These are phyloP conservation scores for Antedon bifida DNA, from an alignment of 35 echinoderm and acorn worm genomes.

Conservation along the genomic window DNA sequence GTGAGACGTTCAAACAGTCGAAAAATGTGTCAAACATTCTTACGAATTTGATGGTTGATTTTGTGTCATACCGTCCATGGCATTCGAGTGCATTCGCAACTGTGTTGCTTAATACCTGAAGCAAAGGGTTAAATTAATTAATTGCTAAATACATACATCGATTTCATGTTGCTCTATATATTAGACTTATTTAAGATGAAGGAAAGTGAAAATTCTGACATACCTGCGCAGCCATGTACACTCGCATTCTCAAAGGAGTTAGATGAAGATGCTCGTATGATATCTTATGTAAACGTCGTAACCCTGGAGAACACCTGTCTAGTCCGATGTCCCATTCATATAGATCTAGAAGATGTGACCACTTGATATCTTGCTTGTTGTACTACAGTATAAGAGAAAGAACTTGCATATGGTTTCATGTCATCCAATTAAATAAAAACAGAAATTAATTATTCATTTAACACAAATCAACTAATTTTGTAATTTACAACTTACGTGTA, in stretches of 20 bases:
- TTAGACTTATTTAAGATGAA: too few relatives aligned
- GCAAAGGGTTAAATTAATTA: too few relatives aligned
- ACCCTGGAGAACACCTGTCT: not conserved
- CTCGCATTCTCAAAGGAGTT: conserved; percentile 19
- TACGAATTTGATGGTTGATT: conserved; percentile 43
- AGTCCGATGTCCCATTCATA: conserved; percentile 8
- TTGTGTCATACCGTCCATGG: not conserved
- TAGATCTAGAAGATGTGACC: conserved; percentile 12
- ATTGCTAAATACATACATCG: too few relatives aligned
- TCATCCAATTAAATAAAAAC: too few relatives aligned
- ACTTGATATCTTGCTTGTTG: not conserved
- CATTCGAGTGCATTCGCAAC: conserved; percentile 35
- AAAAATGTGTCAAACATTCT: conserved; percentile 48
- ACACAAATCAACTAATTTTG: too few relatives aligned
- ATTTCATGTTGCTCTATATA: too few relatives aligned
- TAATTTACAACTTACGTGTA: conserved; percentile 6
- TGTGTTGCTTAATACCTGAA: conserved; percentile 32
- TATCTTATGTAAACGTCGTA: conserved; percentile 12
- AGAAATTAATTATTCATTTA: too few relatives aligned
- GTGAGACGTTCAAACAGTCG: conserved; percentile 51
- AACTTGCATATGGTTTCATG: too few relatives aligned
- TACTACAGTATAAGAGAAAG: conserved; percentile 1
- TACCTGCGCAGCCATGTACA: conserved; percentile 23
- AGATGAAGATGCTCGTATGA: conserved; percentile 25
- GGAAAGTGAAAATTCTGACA: not conserved